Base-by-base conservation (phyloP, 2,113 vertebrate genomes). In the Urocitellus parryii region DNA sequence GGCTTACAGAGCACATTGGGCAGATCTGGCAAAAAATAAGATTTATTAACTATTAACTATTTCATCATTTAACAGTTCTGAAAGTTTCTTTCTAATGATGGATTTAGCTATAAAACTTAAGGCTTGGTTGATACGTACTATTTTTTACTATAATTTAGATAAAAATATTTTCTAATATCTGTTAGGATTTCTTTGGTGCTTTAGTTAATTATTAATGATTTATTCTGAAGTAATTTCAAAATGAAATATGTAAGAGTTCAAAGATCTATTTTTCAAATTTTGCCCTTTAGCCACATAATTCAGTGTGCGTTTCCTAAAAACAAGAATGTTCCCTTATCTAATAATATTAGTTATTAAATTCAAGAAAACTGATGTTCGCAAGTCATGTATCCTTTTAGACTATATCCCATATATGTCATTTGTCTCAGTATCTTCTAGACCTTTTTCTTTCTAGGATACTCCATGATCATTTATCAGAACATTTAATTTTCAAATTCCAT, bases 1-100 rank as follows among this genome's bases (percentile, higher is more conserved):
- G 17, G 13, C 2, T 94, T 78, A 87, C 1, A 58, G 0, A 48
- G 16, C 12, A 72, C 27, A 88, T 22, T 37, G 90, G 84, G 79
- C 20, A 48, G 77, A 85, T 14, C 29, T 72, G 78, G 25, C 76
- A 96, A 95, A 96, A 89, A 94, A 22, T 53, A 88, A 11, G 13
- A 70, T 80, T 77, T 39, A 51, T 90, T 74, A 70, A 17, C 22
- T 61, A 81, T 34, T 81, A 83, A 83, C 51, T 88, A 89, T 83
- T 88, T 65, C 70, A 5, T 13, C 37, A 83, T 76, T 96, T 90
- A 10, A 56, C 37, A 86, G 80, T n/a, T 63, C 83, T 70, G 27
- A 70, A 90, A 76, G 25, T n/a, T 73, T 89, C 67, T 34, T 34
- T 70, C 67, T 70, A 70, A n/a, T 68, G 27, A 68, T n/a, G 6